Evolutionary conservation across 2,113 vertebrate genomes (phyloP), one percentile per base, ranked within the genome.

Genomic region (Sardina pilchardus): DNA sequence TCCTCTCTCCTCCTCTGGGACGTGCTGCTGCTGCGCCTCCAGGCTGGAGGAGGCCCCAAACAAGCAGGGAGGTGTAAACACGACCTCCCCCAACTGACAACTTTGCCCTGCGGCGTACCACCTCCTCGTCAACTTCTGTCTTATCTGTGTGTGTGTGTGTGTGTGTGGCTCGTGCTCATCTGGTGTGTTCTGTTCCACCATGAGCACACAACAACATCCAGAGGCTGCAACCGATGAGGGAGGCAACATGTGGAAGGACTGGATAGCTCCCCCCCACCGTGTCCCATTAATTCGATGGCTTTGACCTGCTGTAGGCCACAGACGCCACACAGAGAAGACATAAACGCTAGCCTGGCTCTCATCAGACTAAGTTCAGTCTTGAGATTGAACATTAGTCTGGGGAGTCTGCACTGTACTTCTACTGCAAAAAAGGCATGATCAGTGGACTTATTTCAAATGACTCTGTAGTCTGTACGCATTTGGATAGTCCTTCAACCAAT

Each of bases 41-140:
- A 43, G 53, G 19, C 44, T 84, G 82, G 44, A 47, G 59, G 86
- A 5, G 59, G 59, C 44, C 4, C 4, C 30, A 48, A 1, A 83
- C 16, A 83, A 84, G 83, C 26, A 81, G 42, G 53, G 84, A 82
- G 36, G 81, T 42, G 42, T 48, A 88, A 81, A 85, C 24, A 82
- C 83, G 86, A 34, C 36, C 48, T 81, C 9, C 16, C 84, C 83
- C 86, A 50, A 56, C 83, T 85, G 86, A 84, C 80, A 17, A 42
- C 45, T 43, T 34, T 39, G 43, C 14, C 24, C 59, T 5, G 14
- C 44, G 47, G 50, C 83, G 36, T 24, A 56, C 67, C 78, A 50
- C 34, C 47, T 39, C 45, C 39, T n/a, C 39, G 48, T 47, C 53
- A 26, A 26, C 81, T 44, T 85, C 59, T 26, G 59, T 67, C 59